phyloP scores from a whole-genome alignment of 2,797 vertebrate species.

The Esox lucius region DNA sequence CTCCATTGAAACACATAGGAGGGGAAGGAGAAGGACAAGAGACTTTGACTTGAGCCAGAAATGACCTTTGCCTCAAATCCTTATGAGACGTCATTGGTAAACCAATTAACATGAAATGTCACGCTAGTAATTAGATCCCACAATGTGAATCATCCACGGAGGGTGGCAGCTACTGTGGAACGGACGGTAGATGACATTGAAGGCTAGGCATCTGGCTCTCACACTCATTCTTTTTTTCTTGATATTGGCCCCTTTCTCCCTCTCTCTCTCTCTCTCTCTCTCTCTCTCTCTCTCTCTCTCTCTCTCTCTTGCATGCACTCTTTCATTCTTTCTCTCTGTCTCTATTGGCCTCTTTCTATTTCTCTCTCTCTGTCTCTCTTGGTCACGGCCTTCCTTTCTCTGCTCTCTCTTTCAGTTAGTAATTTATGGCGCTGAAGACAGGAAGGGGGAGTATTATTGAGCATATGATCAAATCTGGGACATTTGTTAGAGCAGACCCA shows the following conservation, averaged over 20 bases:
- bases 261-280: slow-evolving; percentile 2
- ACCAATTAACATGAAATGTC: slow-evolving; percentile 83
- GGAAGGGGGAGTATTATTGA: slow-evolving; percentile 40
- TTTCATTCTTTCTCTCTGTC: neutral
- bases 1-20: slow-evolving; percentile 52
- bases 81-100: slow-evolving; percentile 71
- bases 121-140: slow-evolving; percentile 74
- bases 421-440: slow-evolving; percentile 35
- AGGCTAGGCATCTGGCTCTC: slow-evolving; percentile 43
- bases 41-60: slow-evolving; percentile 68
- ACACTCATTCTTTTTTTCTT: neutral
- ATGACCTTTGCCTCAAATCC: slow-evolving; percentile 76
- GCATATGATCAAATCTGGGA: slow-evolving; percentile 51
- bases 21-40: slow-evolving; percentile 19
- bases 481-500: slow-evolving; percentile 46
- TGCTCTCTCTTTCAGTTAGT: slow-evolving; percentile 27
- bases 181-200: slow-evolving; percentile 55
- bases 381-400: neutral
- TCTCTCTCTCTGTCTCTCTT: neutral
- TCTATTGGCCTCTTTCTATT: neutral
- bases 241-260: neutral
- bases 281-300: slow-evolving; percentile 3
- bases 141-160: slow-evolving; percentile 66
- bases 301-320: slow-evolving; percentile 16
- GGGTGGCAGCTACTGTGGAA: slow-evolving; percentile 33